These are phyloP conservation scores for Podarcis lilfordi DNA, from an alignment of 2,797 vertebrate genomes.

Conservation along the genomic window DNA sequence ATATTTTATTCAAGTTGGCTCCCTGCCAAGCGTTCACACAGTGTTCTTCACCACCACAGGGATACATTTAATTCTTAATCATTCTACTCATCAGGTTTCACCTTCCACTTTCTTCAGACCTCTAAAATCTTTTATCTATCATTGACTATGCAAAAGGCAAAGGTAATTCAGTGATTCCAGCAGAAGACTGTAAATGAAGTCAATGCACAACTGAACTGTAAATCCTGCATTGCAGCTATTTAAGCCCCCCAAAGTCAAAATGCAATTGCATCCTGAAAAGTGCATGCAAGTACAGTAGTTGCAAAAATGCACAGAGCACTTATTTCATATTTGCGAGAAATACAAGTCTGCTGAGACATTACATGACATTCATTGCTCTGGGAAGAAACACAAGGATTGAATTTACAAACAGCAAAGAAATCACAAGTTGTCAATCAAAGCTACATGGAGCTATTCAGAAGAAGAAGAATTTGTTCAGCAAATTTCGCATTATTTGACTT, in stretches of 20 bases:
- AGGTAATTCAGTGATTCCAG: not conserved
- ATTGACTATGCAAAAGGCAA: not conserved
- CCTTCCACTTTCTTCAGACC: not conserved
- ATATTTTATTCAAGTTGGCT: too few relatives aligned
- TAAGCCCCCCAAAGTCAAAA: too few relatives aligned
- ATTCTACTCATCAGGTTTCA: not conserved
- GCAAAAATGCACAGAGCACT: too few relatives aligned
- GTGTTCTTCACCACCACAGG: not conserved
- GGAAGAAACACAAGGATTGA: not conserved
- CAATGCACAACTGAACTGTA: not conserved
- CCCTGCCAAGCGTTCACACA: too few relatives aligned
- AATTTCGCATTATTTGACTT: not conserved
- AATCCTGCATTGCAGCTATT: too few relatives aligned
- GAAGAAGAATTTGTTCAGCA: not conserved
- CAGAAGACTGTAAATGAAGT: not conserved
- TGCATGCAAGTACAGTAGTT: too few relatives aligned
- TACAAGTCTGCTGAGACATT: not conserved
- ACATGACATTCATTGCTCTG: not conserved
- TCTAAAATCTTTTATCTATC: not conserved
- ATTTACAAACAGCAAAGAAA: not conserved
- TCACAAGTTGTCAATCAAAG: not conserved
- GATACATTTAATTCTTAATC: not conserved
- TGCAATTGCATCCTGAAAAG: not conserved
- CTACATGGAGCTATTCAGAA: not conserved
- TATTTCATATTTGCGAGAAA: not conserved